A percentile compares a stretch with the other conserved stretches of the same genome.
Conservation (phyloP, 2,888 invertebrate genomes). For the Luperina testacea region DNA sequence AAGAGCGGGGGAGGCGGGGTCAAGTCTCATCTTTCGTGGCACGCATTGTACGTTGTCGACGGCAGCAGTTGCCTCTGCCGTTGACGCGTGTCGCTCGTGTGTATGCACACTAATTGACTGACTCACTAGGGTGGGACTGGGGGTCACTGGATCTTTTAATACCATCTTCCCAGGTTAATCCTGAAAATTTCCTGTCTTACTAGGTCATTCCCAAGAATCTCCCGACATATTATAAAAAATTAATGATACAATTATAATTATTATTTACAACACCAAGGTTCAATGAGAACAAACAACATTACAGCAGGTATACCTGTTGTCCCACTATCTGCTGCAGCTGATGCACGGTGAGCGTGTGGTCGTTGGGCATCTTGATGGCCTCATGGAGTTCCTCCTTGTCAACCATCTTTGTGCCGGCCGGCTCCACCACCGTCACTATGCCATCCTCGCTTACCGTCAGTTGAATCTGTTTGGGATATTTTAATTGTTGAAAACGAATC, state of each 20-base stretch:
- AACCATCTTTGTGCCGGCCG: constrained; percentile 85
- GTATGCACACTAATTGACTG: background rate
- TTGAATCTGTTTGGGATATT: constrained; percentile 80
- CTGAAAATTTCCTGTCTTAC: background rate
- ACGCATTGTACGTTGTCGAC: too few relatives aligned
- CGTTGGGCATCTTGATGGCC: constrained; percentile 85
- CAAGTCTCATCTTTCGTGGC: too few relatives aligned
- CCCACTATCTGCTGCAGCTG: constrained; percentile 91
- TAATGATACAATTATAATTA: background rate
- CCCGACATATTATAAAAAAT: background rate
- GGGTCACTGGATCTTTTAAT: background rate
- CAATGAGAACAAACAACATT: constrained; percentile 46
- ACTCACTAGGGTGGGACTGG: background rate
- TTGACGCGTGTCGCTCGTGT: too few relatives aligned
- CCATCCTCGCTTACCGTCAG: constrained; percentile 89
- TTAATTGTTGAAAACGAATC: background rate
- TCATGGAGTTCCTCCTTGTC: constrained; percentile 88
- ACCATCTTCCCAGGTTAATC: background rate
- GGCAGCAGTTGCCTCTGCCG: too few relatives aligned
- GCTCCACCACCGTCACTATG: constrained; percentile 90
- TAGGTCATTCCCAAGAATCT: background rate
- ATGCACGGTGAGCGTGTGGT: constrained; percentile 89
- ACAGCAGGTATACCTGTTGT: constrained; percentile 87
- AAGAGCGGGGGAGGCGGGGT: too few relatives aligned
- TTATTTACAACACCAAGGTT: constrained; percentile 7